Evolutionary conservation across 2,888 invertebrate species (phyloP), one percentile per base, ranked within the genome.

Genomic region (Drosophila sordidapex): DNA sequence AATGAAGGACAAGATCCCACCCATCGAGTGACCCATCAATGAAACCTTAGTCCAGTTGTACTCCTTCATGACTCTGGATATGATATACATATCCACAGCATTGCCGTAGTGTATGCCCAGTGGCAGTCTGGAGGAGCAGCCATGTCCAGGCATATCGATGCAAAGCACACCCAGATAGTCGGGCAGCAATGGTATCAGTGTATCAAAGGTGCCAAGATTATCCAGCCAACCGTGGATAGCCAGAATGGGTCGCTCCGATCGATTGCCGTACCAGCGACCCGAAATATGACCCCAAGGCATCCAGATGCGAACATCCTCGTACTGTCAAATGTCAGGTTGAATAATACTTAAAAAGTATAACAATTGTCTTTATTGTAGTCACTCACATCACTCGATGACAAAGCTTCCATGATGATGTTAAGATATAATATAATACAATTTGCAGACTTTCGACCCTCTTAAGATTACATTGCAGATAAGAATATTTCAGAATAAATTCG

Each of bases 161-260:
- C 96, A 95, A 13, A 96, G 90, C 51, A 94, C 92, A 5, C 94
- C 93, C 1, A 93, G 76, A 52, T 93, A 89, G 40, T 93, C 84
- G 25, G 93, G 93, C 51, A 97, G 90, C 62, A 95, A 90, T 0
- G 96, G 95, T 27, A 95, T 94, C 48, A 97, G 88, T 0, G 94
- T 94, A 89, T 96, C 96, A 94, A 96, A 97, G 0, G 95, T 94
- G 29, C 95, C 95, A 29, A 96, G 95, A 89, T 96, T 97, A 92
- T 97, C 96, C 92, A 95, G 95, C 96, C 96, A 96, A 0, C 96
- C 96, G 88, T 96, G 97, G 1, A 96, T 81, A 0, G 95, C 95
- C 51, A 97, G 88, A 40, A 96, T 94, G 1, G 96, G 96, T 64
- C 95, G 94, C 43, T 94, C 93, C 64, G 94, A 92, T 67, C 94